Percentiles rank a stretch among this genome's conserved stretches.
phyloP scores from a whole-genome alignment of 1,140 invertebrate species.

The Drosophila virilis region DNA sequence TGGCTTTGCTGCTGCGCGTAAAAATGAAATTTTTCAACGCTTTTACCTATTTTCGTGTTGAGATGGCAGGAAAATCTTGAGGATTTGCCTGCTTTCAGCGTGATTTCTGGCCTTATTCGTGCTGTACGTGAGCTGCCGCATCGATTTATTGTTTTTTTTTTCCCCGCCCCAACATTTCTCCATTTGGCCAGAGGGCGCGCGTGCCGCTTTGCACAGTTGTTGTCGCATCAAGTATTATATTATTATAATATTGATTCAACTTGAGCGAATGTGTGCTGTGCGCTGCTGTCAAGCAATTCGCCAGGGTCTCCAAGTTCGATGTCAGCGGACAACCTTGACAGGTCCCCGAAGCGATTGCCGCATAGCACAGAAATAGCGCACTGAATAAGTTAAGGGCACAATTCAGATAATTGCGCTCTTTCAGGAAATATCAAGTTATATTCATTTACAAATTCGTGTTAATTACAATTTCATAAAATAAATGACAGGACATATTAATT shows the following conservation, averaged over 20 bases:
- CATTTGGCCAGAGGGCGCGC: constrained; percentile 8
- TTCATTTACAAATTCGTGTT: constrained; percentile 5
- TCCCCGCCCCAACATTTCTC: background rate
- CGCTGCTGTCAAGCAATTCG: background rate
- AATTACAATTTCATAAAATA: constrained; percentile 6
- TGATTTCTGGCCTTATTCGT: constrained; percentile 62
- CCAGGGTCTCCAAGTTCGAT: background rate
- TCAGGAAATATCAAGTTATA: no score
- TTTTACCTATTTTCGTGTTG: constrained; percentile 19
- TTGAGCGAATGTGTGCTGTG: background rate
- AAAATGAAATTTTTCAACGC: constrained; percentile 55
- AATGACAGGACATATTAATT: constrained; percentile 1
- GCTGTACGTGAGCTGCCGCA: constrained; percentile 39
- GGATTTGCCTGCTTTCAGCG: constrained; percentile 72
- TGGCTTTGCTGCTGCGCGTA: constrained; percentile 37
- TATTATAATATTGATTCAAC: constrained; percentile 38
- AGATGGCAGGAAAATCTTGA: constrained; percentile 46
- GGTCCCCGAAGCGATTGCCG: background rate
- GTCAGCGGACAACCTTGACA: constrained; percentile 23
- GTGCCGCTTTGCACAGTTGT: constrained; percentile 4
- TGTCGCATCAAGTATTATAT: constrained; percentile 19
- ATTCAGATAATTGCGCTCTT: no score
- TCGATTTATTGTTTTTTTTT: constrained; percentile 67
- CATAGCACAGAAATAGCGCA: background rate
- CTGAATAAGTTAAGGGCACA: constrained; percentile 5